phyloP scores from a whole-genome alignment of 2,113 vertebrate species.

The Donacobius atricapilla region DNA sequence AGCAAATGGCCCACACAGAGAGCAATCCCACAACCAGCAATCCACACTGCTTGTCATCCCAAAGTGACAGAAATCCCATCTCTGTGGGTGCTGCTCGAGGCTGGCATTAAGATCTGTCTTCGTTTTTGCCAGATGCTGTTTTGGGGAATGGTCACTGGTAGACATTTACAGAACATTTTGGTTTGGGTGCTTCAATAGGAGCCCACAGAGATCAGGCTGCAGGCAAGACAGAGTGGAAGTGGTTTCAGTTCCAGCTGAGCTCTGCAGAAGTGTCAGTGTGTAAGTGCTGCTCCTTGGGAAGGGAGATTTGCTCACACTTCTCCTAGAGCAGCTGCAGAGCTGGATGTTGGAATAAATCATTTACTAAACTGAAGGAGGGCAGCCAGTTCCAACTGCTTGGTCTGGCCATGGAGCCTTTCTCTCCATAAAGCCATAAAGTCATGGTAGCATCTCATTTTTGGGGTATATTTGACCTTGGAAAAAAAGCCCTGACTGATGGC shows the following conservation, averaged over 20 bases:
- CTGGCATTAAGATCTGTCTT: background rate
- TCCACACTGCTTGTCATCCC: background rate
- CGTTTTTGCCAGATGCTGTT: background rate
- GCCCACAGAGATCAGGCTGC: background rate
- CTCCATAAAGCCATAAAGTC: background rate
- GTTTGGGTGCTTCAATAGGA: background rate
- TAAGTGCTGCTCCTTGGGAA: background rate
- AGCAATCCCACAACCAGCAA: background rate
- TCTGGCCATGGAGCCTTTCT: background rate
- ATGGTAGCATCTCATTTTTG: background rate
- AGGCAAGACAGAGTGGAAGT: background rate
- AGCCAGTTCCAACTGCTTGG: background rate
- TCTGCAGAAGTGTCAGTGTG: background rate
- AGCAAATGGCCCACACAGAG: background rate
- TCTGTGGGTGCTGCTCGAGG: background rate
- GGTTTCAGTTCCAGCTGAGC: background rate
- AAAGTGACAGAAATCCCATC: background rate
- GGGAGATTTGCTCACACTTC: background rate
- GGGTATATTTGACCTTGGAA: background rate
- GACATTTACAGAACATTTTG: background rate
- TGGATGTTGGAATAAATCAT: background rate
- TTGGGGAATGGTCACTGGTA: background rate
- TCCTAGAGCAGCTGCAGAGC: background rate
- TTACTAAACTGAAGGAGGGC: background rate
- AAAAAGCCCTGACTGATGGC: background rate